Base-by-base conservation (phyloP, 2,797 vertebrate species). In the Pempheris klunzingeri region DNA sequence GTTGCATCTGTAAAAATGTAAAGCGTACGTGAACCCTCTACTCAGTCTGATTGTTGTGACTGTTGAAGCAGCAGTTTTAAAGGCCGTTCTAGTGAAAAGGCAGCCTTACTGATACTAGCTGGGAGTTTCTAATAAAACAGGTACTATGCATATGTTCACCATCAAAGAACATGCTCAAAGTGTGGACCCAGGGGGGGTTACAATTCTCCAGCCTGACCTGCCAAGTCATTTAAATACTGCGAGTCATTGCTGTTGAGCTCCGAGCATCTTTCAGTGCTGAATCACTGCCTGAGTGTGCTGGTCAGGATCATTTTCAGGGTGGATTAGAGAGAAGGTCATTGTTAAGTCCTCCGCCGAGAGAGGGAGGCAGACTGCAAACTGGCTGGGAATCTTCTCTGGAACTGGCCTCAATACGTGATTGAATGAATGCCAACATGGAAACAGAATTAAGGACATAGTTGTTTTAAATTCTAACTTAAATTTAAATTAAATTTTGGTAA, bases 261-360 rank as follows among this genome's bases (percentile, higher is more conserved):
- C 0, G 49, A 71, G 41, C 41, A 44, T 77, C 44, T 77, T 54
- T 68, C 50, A n/a, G 49, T 77, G 78, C 64, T 83, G 83, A 90
- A 71, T 87, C 77, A 65, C 71, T 71, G 78, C 66, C 60, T 47
- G 62, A 80, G 62, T 54, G 43, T 43, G 73, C 68, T 43, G 77
- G 78, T 74, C 18, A 3, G 65, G 80, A 72, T 85, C 82, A 44
- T 71, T 88, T 90, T 84, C 78, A 83, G 70, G 83, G 87, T 78
- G 83, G 83, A 91, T 90, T 87, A 89, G 71, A 71, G 60, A 73
- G 78, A 89, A 90, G 87, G 89, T 91, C 90, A 89, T 62, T 68
- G 68, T 82, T 83, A 88, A 88, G 72, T 88, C 84, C 84, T 86
- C 73, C 65, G 6, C 60, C 1, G 60, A 66, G 87, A 73, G 69